Conservation (phyloP, 2,113 vertebrate species). For the Takifugu flavidus region DNA sequence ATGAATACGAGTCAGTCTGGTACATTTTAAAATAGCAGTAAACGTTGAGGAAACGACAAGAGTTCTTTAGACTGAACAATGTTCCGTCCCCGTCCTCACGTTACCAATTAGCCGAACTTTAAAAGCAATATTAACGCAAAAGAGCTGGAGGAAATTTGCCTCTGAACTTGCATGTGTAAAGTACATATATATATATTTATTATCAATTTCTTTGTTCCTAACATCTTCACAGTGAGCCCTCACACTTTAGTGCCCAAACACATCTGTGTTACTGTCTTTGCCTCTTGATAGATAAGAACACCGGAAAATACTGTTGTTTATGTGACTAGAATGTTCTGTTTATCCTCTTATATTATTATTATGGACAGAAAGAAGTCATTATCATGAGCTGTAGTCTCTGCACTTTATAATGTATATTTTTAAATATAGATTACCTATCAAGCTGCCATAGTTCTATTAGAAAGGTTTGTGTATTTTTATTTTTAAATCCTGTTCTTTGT, state of each 20-base stretch:
- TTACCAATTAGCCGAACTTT: slow-evolving; percentile 13
- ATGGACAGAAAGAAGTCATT: slow-evolving; percentile 22
- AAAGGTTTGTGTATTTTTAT: slow-evolving; percentile 7
- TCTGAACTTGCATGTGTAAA: background rate
- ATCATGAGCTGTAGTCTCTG: slow-evolving; percentile 51
- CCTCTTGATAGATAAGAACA: slow-evolving; percentile 5
- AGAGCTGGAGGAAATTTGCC: too few species aligned
- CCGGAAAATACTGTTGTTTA: slow-evolving; percentile 8
- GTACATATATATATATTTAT: background rate
- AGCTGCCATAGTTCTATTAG: slow-evolving; percentile 25
- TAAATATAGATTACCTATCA: slow-evolving; percentile 25
- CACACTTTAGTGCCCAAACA: slow-evolving; percentile 22
- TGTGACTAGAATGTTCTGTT: background rate
- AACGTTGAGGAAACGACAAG: too few species aligned
- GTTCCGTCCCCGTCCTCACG: slow-evolving; percentile 15
- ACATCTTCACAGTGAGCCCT: slow-evolving; percentile 5
- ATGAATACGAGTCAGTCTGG: background rate
- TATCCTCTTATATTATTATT: background rate
- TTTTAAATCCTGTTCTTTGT: slow-evolving; percentile 23
- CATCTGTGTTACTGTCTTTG: slow-evolving; percentile 7
- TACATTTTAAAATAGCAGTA: slow-evolving; percentile 8
- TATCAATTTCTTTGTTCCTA: too few species aligned
- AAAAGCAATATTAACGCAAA: background rate
- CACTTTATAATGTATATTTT: slow-evolving; percentile 68
- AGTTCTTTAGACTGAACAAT: background rate